Conservation (phyloP, 1,140 invertebrate genomes). For the Elysia chlorotica region DNA sequence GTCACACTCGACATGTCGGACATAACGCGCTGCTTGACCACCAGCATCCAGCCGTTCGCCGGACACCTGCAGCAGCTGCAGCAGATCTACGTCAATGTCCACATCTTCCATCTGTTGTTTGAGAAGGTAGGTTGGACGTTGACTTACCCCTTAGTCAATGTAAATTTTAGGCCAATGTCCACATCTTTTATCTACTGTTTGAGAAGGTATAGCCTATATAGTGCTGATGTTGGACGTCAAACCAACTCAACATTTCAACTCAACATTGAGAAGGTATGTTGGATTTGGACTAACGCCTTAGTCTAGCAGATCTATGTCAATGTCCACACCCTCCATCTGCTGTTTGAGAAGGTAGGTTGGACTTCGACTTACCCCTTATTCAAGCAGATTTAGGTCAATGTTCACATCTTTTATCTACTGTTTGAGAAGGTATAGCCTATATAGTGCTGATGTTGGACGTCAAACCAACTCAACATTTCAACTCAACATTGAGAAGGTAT, state of each 20-base stretch:
- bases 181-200: not conserved
- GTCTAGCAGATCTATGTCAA: conserved; percentile 18
- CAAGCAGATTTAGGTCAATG: not conserved
- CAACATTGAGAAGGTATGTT: too few species aligned
- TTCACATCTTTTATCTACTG: not conserved
- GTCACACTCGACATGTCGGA: not conserved
- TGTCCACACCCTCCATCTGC: conserved; percentile 22
- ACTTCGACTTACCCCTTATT: too few species aligned
- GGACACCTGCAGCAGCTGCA: conserved; percentile 8
- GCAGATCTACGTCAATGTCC: conserved; percentile 17
- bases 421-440: too few species aligned
- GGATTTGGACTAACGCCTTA: too few species aligned
- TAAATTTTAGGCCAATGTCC: not conserved
- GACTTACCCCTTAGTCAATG: too few species aligned
- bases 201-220: too few species aligned
- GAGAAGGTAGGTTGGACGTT: conserved; percentile 29
- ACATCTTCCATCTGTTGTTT: conserved; percentile 28
- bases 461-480: too few species aligned
- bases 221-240: too few species aligned
- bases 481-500: too few species aligned
- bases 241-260: too few species aligned
- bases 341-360: conserved; percentile 32
- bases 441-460: too few species aligned
- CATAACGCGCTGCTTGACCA: conserved; percentile 11
- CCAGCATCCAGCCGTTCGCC: conserved; percentile 16